phyloP scores from a whole-genome alignment of 2,888 invertebrate genomes.

The Acrobasis consociella region DNA sequence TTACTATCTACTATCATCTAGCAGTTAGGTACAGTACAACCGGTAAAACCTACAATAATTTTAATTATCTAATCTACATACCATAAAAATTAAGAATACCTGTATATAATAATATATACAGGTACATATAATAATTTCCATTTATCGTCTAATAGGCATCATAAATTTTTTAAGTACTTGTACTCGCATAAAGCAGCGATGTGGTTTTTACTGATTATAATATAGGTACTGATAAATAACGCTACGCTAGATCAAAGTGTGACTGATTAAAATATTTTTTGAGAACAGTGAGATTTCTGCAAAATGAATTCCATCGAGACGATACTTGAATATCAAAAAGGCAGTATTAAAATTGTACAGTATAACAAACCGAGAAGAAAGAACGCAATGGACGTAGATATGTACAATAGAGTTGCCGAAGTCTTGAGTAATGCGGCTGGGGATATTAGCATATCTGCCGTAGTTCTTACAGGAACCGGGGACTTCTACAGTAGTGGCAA shows the following conservation, averaged over 20 bases:
- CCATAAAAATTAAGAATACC: no score
- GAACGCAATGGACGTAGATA: conserved; percentile 88
- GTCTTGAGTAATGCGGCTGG: conserved; percentile 86
- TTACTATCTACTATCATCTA: no score
- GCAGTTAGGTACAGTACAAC: no score
- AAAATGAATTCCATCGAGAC: conserved; percentile 38
- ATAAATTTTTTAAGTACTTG: neutral
- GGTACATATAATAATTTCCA: no score
- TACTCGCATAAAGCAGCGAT: neutral
- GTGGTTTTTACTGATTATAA: neutral
- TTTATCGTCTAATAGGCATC: no score
- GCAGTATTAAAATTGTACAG: conserved; percentile 76
- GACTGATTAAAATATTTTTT: neutral
- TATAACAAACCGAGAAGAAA: conserved; percentile 90
- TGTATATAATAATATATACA: no score
- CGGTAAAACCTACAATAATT: no score
- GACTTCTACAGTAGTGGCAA: conserved; percentile 94
- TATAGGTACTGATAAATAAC: neutral
- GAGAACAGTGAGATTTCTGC: conserved; percentile 29
- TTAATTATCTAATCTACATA: no score
- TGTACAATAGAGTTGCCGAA: conserved; percentile 85
- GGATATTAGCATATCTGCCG: conserved; percentile 85
- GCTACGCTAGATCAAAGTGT: neutral
- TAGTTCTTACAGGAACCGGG: conserved; percentile 91
- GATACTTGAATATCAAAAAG: conserved; percentile 52